Conservation (phyloP, 2,797 vertebrate species). For the Lepus oiostolus region DNA sequence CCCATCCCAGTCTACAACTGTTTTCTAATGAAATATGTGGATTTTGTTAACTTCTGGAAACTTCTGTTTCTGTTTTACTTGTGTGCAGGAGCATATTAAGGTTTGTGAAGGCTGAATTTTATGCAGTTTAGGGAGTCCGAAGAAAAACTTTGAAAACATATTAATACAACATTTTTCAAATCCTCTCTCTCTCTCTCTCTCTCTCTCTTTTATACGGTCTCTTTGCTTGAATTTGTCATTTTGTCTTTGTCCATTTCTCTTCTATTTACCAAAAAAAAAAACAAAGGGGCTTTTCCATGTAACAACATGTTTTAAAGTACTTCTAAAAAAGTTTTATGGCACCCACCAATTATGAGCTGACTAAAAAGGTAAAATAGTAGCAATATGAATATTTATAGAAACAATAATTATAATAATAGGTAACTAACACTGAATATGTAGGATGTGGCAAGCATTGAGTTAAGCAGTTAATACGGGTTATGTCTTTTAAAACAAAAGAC, state of each 20-base stretch:
- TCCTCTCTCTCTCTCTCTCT: neutral
- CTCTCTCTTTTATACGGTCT: neutral
- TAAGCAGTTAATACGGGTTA: neutral
- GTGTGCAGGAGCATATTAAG: neutral
- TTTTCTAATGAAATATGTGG: slow-evolving; percentile 36
- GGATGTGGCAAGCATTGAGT: neutral
- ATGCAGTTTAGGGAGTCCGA: neutral
- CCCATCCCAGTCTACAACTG: neutral
- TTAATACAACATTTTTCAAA: neutral
- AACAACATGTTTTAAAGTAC: neutral
- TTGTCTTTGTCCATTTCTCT: neutral
- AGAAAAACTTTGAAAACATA: slow-evolving; percentile 21
- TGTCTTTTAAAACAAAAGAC: neutral
- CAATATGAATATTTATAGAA: slow-evolving; percentile 1
- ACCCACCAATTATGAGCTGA: neutral
- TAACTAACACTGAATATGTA: neutral
- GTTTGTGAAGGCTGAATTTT: neutral
- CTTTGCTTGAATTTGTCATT: neutral
- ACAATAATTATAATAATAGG: neutral
- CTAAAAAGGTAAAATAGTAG: neutral
- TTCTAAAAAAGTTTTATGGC: neutral
- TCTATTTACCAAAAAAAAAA: slow-evolving; percentile 51
- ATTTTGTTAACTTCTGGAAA: neutral
- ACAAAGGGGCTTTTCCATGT: neutral
- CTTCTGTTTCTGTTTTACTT: neutral